Percentiles rank a stretch among this genome's conserved stretches.
Conservation (phyloP, 2,113 vertebrate species). For the Rhinichthys klamathensis region DNA sequence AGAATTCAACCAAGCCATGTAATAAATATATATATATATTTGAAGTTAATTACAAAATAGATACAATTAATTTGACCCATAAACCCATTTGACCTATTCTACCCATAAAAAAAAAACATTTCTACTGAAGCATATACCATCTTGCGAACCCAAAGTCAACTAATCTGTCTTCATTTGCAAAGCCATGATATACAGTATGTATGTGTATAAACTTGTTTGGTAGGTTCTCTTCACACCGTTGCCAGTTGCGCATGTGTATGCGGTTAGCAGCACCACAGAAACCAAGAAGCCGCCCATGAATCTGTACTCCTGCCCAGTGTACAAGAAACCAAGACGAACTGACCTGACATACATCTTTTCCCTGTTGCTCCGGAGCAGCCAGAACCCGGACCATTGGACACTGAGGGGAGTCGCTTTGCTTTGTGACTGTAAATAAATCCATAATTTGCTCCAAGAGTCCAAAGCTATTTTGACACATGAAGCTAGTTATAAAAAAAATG, state of each 20-base stretch:
- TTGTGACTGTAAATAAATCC: constrained; percentile 77
- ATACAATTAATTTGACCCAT: neutral
- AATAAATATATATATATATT: no score
- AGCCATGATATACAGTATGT: neutral
- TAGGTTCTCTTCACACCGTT: constrained; percentile 84
- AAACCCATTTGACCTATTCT: no score
- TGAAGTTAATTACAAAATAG: no score
- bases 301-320: constrained; percentile 82
- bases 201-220: constrained; percentile 1
- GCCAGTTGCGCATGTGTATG: constrained; percentile 84
- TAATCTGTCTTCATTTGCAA: neutral
- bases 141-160: neutral
- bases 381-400: constrained; percentile 81
- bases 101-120: neutral
- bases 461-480: neutral
- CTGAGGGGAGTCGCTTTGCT: constrained; percentile 82
- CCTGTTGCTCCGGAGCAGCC: constrained; percentile 72
- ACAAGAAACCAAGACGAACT: constrained; percentile 82
- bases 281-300: constrained; percentile 52
- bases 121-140: neutral
- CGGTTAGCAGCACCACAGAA: constrained; percentile 72
- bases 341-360: constrained; percentile 82
- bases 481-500: neutral
- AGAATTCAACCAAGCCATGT: no score
- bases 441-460: neutral